Evolutionary conservation across 1,140 invertebrate species (phyloP), one percentile per base, ranked within the genome.

Genomic region (Caligus rogercresseyi): DNA sequence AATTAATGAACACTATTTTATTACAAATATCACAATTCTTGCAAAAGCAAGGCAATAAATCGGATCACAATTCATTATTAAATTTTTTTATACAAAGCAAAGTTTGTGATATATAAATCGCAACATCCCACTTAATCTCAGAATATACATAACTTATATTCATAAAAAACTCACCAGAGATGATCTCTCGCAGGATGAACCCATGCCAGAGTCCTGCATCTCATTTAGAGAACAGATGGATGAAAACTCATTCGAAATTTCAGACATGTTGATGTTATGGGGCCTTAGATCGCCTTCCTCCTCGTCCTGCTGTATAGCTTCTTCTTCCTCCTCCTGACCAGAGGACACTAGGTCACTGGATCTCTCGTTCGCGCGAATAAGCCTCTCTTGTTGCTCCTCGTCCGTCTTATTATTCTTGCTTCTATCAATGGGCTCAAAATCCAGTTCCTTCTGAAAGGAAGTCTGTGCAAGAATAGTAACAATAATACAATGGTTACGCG

Each of bases 261-360:
- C 74, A 14, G 71, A 72, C 71, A 80, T 78, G 54, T 68, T 67
- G 16, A 64, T 23, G 14, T 51, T 61, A 14, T 54, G 24, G 51
- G 73, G 69, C 7, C 68, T 67, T 0, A 66, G 62, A 21, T 72
- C 31, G 31, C 7, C 31, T 43, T 43, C 31, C n/a, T 43, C n/a
- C 31, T 43, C 31, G 31, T 43, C 31, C 31, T n/a, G n/a, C 31
- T 11, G n/a, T 11, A 11, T 7, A 43, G n/a, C 31, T 43, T 43
- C 31, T 43, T 11, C 31, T 43, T 11, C 31, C n/a, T 43, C 31
- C 31, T 43, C 31, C 31, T 43, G 7, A n/a, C 31, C n/a, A 11
- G 31, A 43, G n/a, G 31, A 43, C 31, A 43, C n/a, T 43, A 43
- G 31, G 31, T n/a, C 7, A n/a, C 31, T 11, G n/a, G 7, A n/a